A percentile compares a stretch with the other conserved stretches of the same genome.
These are phyloP conservation scores for Platycercus adscitus DNA, from an alignment of 2,113 vertebrate species.

Conservation along the genomic window DNA sequence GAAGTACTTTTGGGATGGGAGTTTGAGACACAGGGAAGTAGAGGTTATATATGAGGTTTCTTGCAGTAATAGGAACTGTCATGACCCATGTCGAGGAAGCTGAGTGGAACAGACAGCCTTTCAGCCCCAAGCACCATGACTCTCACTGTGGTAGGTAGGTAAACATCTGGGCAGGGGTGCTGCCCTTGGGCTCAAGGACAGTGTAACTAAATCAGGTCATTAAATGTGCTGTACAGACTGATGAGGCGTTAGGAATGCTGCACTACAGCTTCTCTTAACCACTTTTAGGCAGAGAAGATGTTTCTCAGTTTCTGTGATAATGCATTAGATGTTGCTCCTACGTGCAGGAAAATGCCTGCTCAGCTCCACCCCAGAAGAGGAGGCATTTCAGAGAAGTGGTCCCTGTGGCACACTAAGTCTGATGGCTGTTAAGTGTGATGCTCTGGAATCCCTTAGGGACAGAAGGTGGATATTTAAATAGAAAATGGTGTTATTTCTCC, in stretches of 20 bases:
- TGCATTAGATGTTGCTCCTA: neutral
- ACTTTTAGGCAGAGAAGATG: neutral
- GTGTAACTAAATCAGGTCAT: neutral
- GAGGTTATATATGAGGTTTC: neutral
- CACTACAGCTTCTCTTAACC: neutral
- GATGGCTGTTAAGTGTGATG: neutral
- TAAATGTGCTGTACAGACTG: neutral
- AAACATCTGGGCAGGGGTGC: neutral
- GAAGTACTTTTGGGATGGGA: neutral
- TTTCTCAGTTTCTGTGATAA: neutral
- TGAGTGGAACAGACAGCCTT: neutral
- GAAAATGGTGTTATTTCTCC: neutral
- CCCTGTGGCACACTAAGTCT: neutral
- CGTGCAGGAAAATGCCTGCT: neutral
- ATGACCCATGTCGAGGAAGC: neutral
- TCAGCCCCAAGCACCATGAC: accelerated
- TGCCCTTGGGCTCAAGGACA: neutral
- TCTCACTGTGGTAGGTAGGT: neutral
- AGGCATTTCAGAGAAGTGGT: neutral
- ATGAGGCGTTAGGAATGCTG: neutral
- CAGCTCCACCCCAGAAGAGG: neutral
- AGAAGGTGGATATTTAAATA: neutral
- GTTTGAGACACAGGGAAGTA: neutral
- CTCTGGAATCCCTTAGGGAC: neutral
- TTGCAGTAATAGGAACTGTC: neutral